Conservation (phyloP, 1,140 invertebrate genomes). For the Onthophagus taurus region DNA sequence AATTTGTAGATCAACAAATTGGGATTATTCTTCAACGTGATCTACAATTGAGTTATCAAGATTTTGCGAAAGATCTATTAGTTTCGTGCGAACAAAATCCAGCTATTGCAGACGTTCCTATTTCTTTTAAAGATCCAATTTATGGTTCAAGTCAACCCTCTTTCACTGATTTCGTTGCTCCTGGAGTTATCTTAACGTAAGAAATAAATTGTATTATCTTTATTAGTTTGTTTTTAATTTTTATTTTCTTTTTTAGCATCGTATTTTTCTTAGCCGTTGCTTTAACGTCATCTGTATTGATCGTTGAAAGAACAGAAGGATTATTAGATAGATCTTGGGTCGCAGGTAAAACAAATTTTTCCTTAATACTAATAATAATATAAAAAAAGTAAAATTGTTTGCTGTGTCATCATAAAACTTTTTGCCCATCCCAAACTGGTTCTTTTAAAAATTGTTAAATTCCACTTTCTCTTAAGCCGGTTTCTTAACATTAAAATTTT, state of each 20-base stretch:
- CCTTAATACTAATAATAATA: no score
- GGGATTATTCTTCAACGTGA: constrained; percentile 68
- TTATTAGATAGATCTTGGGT: constrained; percentile 84
- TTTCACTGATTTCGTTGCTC: constrained; percentile 91
- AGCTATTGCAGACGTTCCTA: constrained; percentile 59
- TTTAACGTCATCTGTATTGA: constrained; percentile 80
- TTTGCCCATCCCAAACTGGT: no score
- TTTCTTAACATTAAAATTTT: no score
- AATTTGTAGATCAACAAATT: constrained; percentile 78
- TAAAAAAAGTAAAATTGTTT: no score
- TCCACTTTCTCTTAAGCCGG: no score
- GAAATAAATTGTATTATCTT: constrained; percentile 22
- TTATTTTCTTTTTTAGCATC: constrained; percentile 60
- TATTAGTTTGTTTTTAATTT: neutral
- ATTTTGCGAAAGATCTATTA: constrained; percentile 58
- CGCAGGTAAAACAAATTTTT: constrained; percentile 36
- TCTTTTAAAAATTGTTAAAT: no score
- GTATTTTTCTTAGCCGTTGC: constrained; percentile 84
- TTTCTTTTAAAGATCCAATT: constrained; percentile 72
- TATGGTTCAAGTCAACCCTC: constrained; percentile 77
- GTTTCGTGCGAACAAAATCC: constrained; percentile 59
- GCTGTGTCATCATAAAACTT: no score
- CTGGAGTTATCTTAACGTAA: constrained; percentile 85
- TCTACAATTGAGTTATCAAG: constrained; percentile 61
- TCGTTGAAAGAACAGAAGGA: constrained; percentile 80